Evolutionary conservation across 2,113 vertebrate species (phyloP).

Genomic region (Pollimyrus isidori): DNA sequence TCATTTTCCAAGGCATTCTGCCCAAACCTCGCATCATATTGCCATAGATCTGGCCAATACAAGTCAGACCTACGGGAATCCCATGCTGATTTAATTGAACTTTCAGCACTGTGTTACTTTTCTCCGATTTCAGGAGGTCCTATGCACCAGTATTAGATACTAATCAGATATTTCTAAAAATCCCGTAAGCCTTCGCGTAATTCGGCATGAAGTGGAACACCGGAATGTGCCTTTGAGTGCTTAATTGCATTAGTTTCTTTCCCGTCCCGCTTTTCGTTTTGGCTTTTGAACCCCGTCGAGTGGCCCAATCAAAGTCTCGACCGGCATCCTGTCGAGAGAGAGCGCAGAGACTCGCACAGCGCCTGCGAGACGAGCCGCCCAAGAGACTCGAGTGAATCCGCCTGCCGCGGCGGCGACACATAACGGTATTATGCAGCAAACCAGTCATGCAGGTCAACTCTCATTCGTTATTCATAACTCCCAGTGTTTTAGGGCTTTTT

Average conservation of each 20-base stretch:
- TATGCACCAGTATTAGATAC: background rate
- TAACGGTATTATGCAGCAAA: background rate
- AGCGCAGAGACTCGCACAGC: background rate
- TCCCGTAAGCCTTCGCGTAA: background rate
- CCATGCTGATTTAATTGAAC: background rate
- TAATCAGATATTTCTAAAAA: background rate
- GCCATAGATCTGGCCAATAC: background rate
- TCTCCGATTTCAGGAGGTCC: background rate
- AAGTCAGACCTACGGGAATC: background rate
- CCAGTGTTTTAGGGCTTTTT: background rate
- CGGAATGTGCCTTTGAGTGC: background rate
- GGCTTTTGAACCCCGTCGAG: background rate
- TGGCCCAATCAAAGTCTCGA: background rate
- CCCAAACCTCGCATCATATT: background rate
- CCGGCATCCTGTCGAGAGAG: background rate
- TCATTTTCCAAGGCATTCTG: background rate
- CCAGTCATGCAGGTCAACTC: background rate
- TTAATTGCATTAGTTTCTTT: background rate
- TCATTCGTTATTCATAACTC: background rate
- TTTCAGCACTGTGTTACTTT: background rate
- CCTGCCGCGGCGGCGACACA: background rate
- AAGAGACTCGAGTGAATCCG: background rate
- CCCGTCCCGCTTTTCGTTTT: background rate
- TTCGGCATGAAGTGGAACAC: background rate
- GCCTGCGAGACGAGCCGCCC: background rate